A percentile compares a stretch with the other conserved stretches of the same genome.
Conservation (phyloP, 1,140 invertebrate species). For the Paracyclopina nana region DNA sequence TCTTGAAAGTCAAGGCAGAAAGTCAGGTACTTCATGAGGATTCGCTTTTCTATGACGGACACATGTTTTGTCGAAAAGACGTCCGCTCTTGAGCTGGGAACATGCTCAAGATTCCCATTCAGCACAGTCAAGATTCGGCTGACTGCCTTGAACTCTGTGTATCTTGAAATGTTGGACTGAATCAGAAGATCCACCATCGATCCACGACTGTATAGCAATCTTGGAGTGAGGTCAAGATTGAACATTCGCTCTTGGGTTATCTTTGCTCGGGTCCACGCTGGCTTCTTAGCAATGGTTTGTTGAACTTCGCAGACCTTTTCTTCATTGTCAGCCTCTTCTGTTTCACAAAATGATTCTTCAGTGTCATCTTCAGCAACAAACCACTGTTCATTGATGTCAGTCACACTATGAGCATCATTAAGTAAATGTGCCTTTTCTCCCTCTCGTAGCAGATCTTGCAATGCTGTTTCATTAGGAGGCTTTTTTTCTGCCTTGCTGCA, state of each 20-base stretch:
- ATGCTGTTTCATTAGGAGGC: too few species aligned
- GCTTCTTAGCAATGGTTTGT: too few species aligned
- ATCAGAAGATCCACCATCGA: constrained; percentile 76
- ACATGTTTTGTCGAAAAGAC: constrained; percentile 81
- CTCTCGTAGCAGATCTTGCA: too few species aligned
- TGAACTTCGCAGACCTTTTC: too few species aligned
- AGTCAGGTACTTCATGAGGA: constrained; percentile 86
- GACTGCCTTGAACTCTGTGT: constrained; percentile 81
- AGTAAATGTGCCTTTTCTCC: too few species aligned
- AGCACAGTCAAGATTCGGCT: constrained; percentile 52
- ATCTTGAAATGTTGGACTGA: constrained; percentile 83
- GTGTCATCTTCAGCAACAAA: too few species aligned
- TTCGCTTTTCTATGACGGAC: constrained; percentile 71
- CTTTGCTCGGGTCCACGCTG: too few species aligned
- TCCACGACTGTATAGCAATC: constrained; percentile 62
- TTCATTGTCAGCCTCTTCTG: too few species aligned
- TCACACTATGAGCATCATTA: neutral
- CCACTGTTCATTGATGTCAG: too few species aligned
- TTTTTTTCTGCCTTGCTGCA: constrained; percentile 9
- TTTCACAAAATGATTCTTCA: too few species aligned
- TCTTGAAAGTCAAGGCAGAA: constrained; percentile 56
- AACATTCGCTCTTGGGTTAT: too few species aligned
- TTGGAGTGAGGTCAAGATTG: constrained; percentile 78
- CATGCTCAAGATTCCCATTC: constrained; percentile 43
- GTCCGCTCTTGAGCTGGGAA: constrained; percentile 80